phyloP scores from a whole-genome alignment of 1,140 invertebrate species.

The Drosophila watanabei region DNA sequence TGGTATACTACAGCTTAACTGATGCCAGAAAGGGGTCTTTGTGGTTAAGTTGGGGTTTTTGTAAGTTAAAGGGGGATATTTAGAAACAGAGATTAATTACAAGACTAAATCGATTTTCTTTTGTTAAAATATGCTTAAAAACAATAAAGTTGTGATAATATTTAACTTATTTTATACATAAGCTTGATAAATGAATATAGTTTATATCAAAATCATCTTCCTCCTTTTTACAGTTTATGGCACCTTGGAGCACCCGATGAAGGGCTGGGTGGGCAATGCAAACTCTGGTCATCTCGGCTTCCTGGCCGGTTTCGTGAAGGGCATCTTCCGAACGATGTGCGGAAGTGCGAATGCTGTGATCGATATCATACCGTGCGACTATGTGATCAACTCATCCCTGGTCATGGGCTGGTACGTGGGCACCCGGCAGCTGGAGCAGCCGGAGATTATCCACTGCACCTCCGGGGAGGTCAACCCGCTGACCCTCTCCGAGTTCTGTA shows the following conservation, averaged over 20 bases:
- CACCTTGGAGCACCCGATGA: conserved; percentile 85
- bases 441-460: conserved; percentile 88
- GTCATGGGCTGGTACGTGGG: conserved; percentile 89
- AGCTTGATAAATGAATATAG: no score
- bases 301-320: conserved; percentile 90
- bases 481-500: conserved; percentile 87
- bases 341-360: conserved; percentile 86
- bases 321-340: conserved; percentile 86
- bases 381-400: conserved; percentile 89
- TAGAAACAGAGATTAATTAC: not conserved
- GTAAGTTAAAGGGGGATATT: no score
- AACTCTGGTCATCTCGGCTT: conserved; percentile 91
- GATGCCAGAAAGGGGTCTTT: not conserved
- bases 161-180: no score
- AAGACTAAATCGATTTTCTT: not conserved
- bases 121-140: not conserved
- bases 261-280: conserved; percentile 91
- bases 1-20: not conserved
- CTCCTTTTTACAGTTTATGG: conserved; percentile 80
- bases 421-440: conserved; percentile 78
- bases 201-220: no score
- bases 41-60: not conserved
- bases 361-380: conserved; percentile 91
- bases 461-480: conserved; percentile 88
- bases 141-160: no score